These are phyloP conservation scores for Phoenoteleia sp. DNA, from an alignment of 2,888 invertebrate species.

Conservation along the genomic window DNA sequence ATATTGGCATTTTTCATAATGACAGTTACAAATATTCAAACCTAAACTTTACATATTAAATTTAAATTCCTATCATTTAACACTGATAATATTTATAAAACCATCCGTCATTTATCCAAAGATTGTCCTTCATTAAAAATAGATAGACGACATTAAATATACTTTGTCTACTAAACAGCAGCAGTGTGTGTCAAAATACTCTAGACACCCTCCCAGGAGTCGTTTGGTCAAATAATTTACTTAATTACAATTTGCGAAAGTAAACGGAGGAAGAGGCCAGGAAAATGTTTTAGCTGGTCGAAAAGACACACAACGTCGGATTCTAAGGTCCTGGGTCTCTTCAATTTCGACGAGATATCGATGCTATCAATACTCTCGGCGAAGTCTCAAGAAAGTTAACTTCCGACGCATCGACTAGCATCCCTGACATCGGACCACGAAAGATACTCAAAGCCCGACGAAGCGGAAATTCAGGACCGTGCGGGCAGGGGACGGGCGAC, in stretches of 20 bases:
- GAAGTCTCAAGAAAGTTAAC: slow-evolving; percentile 64
- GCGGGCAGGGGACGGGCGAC: not conserved
- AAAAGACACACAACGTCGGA: slow-evolving; percentile 54
- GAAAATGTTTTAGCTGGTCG: slow-evolving; percentile 57
- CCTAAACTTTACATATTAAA: too few species aligned
- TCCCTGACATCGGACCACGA: slow-evolving; percentile 41
- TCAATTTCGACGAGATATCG: slow-evolving; percentile 57
- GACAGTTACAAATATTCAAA: too few species aligned
- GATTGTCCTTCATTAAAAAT: too few species aligned
- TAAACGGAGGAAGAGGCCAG: slow-evolving; percentile 35
- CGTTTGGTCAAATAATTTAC: slow-evolving; percentile 55
- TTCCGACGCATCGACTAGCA: slow-evolving; percentile 55
- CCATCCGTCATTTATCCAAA: too few species aligned
- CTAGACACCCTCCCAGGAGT: too few species aligned
- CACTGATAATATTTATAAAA: too few species aligned
- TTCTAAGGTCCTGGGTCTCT: slow-evolving; percentile 40
- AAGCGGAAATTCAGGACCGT: slow-evolving; percentile 48
- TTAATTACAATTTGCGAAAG: slow-evolving; percentile 60
- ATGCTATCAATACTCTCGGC: slow-evolving; percentile 55
- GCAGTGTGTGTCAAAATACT: too few species aligned
- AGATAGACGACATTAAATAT: too few species aligned
- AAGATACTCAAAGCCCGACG: slow-evolving; percentile 59
- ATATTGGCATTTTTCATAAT: too few species aligned
- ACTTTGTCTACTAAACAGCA: too few species aligned
- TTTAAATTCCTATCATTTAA: too few species aligned